phyloP scores from a whole-genome alignment of 1,140 invertebrate species.

The Heterodera schachtii region DNA sequence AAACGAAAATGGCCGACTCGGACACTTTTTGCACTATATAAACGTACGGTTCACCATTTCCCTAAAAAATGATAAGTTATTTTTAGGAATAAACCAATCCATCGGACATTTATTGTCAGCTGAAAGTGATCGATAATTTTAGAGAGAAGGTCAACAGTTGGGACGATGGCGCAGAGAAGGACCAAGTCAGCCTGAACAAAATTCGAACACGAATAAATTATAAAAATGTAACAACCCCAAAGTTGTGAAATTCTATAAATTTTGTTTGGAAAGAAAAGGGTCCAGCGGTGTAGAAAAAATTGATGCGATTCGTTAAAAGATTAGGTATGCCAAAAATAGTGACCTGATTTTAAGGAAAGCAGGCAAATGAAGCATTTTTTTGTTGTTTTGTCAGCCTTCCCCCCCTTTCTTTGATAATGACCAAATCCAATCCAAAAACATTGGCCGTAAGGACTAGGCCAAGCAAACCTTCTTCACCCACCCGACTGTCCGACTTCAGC shows the following conservation, averaged over 20 bases:
- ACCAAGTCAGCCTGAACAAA: slow-evolving; percentile 13
- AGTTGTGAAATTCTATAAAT: no score
- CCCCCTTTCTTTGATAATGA: no score
- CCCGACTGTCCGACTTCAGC: slow-evolving; percentile 25
- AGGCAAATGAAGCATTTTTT: no score
- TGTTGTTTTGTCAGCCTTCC: no score
- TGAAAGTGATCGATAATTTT: background rate
- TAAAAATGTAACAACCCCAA: no score
- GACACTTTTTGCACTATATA: background rate
- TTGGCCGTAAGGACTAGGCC: no score
- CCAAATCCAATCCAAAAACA: no score
- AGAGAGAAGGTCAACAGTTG: slow-evolving; percentile 13
- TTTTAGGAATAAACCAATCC: background rate
- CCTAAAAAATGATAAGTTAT: slow-evolving; percentile 3
- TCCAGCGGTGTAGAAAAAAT: background rate
- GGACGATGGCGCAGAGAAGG: slow-evolving; percentile 21
- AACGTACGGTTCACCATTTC: background rate
- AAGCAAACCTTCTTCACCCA: background rate
- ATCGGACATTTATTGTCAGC: slow-evolving; percentile 5
- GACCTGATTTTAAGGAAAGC: no score
- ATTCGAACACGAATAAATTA: no score
- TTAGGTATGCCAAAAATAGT: no score
- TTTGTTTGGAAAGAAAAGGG: background rate
- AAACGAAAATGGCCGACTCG: slow-evolving; percentile 17
- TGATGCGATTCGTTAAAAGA: background rate